A percentile compares a stretch with the other conserved stretches of the same genome.
Evolutionary conservation across 2,888 invertebrate species (phyloP).

Genomic region (Spisula subtruncata): DNA sequence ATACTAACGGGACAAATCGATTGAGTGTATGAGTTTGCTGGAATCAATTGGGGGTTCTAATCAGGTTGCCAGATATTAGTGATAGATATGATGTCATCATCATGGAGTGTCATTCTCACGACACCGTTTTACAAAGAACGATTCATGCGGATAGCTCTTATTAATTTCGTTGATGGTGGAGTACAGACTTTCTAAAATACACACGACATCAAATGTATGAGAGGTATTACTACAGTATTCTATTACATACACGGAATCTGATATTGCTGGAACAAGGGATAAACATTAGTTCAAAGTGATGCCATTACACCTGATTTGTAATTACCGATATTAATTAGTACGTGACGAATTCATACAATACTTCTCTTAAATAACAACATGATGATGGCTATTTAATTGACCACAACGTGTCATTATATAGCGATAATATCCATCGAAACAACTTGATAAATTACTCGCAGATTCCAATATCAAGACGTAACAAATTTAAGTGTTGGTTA

Average conservation of each 20-base stretch:
- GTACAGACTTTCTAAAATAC: background rate
- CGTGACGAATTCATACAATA: background rate
- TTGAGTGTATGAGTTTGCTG: background rate
- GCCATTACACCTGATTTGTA: background rate
- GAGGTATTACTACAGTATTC: background rate
- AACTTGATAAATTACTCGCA: background rate
- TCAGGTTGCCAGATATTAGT: conserved; percentile 22
- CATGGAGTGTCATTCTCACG: background rate
- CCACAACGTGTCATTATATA: background rate
- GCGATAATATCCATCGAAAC: background rate
- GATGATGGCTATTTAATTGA: background rate
- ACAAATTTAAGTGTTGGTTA: background rate
- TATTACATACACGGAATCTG: background rate
- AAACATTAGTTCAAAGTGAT: conserved; percentile 20
- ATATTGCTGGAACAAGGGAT: background rate
- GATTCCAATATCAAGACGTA: background rate
- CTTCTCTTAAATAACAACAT: background rate
- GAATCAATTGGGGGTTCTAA: background rate
- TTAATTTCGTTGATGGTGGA: background rate
- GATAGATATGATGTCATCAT: conserved; percentile 21
- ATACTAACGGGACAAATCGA: conserved; percentile 1
- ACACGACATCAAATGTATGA: background rate
- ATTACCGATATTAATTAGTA: background rate
- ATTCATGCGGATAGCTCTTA: background rate
- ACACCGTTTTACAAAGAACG: conserved; percentile 21